phyloP scores from a whole-genome alignment of 2,113 vertebrate genomes.

The Micromys minutus region DNA sequence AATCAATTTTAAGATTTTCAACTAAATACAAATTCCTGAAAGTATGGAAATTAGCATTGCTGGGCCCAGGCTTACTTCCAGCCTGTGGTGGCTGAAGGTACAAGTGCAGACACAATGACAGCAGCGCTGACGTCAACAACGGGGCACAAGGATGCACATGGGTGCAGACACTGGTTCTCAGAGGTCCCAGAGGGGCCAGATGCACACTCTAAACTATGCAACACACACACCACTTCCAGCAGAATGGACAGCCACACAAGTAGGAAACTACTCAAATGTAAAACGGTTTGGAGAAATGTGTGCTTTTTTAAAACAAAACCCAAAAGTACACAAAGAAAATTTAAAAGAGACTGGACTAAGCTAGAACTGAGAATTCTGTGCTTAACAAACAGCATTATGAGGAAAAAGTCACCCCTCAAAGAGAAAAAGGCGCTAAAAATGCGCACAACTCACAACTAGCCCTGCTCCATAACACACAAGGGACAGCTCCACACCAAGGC shows the following conservation, averaged over 20 bases:
- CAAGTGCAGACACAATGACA: background rate
- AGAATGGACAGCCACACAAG: background rate
- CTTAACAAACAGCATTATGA: background rate
- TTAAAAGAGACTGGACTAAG: too few species aligned
- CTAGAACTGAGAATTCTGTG: background rate
- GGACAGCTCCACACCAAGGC: too few species aligned
- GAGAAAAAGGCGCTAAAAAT: accelerated
- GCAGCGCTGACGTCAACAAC: background rate
- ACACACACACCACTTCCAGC: background rate
- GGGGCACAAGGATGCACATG: background rate
- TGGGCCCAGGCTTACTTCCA: background rate
- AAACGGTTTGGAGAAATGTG: background rate
- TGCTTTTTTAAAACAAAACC: background rate
- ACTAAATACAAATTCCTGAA: background rate
- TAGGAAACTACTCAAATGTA: background rate
- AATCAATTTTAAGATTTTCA: background rate
- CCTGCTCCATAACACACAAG: accelerated
- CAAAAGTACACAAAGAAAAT: background rate
- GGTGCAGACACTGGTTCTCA: too few species aligned
- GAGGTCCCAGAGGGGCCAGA: background rate
- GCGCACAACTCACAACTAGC: too few species aligned
- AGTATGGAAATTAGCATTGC: background rate
- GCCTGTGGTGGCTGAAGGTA: too few species aligned
- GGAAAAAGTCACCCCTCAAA: background rate
- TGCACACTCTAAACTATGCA: background rate